These are phyloP conservation scores for Tolmerus cingulatus DNA, from an alignment of 2,888 invertebrate species.

Conservation along the genomic window DNA sequence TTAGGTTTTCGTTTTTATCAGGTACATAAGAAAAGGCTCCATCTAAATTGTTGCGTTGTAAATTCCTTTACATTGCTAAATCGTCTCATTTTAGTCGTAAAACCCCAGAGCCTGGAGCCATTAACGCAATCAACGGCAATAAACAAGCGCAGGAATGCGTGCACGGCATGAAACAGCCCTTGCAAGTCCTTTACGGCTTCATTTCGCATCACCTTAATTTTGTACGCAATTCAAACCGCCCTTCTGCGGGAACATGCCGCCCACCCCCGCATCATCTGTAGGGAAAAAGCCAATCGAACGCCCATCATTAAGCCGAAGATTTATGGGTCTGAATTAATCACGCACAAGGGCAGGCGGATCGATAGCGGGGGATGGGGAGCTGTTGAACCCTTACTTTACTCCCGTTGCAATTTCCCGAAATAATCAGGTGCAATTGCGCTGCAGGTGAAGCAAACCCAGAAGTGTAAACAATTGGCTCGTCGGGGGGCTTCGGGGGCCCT, in stretches of 20 bases:
- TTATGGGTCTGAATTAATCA: neutral
- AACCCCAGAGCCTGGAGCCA: neutral
- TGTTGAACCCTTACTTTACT: neutral
- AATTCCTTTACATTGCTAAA: neutral
- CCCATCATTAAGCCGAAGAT: neutral
- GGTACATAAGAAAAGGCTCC: neutral
- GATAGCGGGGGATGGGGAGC: neutral
- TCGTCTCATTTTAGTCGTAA: neutral
- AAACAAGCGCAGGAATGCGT: neutral
- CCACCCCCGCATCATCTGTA: neutral
- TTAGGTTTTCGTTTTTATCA: neutral
- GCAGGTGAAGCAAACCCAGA: neutral
- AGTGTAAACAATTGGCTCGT: constrained; percentile 7
- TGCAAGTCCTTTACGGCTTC: neutral
- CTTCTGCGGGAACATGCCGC: neutral
- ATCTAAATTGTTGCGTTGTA: neutral
- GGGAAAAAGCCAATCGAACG: neutral
- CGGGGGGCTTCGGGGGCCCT: neutral
- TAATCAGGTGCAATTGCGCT: neutral
- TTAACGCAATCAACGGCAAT: neutral
- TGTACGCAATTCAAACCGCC: neutral
- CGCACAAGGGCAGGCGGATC: neutral
- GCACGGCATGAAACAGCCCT: neutral
- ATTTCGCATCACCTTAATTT: neutral
- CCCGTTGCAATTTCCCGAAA: neutral